phyloP scores from a whole-genome alignment of 2,797 vertebrate genomes.

The Thalassophryne amazonica region DNA sequence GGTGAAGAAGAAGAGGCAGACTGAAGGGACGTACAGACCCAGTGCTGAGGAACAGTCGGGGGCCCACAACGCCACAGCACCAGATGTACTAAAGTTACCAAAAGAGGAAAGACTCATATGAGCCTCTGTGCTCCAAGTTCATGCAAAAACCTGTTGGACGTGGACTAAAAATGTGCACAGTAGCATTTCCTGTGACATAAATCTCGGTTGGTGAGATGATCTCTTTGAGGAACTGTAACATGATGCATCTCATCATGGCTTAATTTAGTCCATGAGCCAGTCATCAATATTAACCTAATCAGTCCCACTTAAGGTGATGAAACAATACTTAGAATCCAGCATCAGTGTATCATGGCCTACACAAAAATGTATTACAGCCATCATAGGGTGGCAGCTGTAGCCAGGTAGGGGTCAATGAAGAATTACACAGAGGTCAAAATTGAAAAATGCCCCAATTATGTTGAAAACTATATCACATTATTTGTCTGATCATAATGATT shows the following conservation, averaged over 20 bases:
- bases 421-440: no score
- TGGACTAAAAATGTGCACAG: not conserved
- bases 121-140: conserved; percentile 19
- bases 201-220: conserved; percentile 1
- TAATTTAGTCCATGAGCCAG: no score
- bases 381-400: no score
- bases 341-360: no score
- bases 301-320: no score
- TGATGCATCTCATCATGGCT: not conserved
- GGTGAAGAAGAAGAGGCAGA: conserved; percentile 89
- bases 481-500: no score
- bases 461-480: no score
- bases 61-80: conserved; percentile 64
- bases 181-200: not conserved
- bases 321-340: no score
- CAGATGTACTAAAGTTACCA: conserved; percentile 84
- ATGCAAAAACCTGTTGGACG: not conserved
- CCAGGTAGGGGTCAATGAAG: no score
- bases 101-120: conserved; percentile 92
- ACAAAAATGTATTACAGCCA: no score
- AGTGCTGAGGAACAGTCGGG: conserved; percentile 89
- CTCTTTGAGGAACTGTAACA: not conserved
- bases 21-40: conserved; percentile 88
- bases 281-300: no score
- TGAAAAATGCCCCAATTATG: no score